Conservation (phyloP, 1,140 invertebrate species). For the Trialeurodes vaporariorum region DNA sequence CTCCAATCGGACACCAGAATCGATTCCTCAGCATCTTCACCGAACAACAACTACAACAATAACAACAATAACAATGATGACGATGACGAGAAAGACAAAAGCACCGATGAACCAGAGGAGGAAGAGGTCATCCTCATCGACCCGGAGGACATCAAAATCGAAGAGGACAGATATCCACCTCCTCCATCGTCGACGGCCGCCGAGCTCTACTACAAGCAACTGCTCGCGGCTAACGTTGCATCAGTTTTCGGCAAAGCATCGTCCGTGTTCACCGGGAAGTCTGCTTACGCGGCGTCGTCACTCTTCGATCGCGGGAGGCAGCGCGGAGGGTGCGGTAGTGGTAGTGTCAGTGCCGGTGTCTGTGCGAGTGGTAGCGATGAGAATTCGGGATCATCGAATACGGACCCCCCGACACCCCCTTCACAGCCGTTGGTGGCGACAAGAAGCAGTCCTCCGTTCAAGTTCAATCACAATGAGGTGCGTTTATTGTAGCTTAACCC, state of each 20-base stretch:
- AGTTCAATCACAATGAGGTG: not conserved
- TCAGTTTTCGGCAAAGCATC: slow-evolving; percentile 15
- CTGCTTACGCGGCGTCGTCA: not conserved
- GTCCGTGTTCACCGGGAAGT: not conserved
- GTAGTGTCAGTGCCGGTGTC: not conserved
- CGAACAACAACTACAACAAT: not conserved
- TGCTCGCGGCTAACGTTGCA: slow-evolving; percentile 26
- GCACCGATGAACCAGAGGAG: too few relatives aligned
- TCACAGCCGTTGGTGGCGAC: not conserved
- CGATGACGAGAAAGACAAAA: too few relatives aligned
- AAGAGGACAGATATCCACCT: not conserved
- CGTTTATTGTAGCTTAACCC: slow-evolving; percentile 7
- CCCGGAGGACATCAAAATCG: not conserved
- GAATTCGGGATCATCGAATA: not conserved
- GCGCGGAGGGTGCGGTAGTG: not conserved
- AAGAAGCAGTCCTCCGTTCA: not conserved
- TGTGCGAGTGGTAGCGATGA: too few relatives aligned
- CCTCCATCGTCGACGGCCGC: not conserved
- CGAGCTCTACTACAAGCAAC: slow-evolving; percentile 25
- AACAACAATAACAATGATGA: too few relatives aligned
- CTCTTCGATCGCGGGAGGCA: not conserved
- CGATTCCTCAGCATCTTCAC: not conserved
- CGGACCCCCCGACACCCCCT: not conserved
- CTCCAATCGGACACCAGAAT: not conserved
- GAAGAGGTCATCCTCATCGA: not conserved